Base-by-base conservation (phyloP, 2,888 invertebrate genomes). In the Lysandra bellargus region DNA sequence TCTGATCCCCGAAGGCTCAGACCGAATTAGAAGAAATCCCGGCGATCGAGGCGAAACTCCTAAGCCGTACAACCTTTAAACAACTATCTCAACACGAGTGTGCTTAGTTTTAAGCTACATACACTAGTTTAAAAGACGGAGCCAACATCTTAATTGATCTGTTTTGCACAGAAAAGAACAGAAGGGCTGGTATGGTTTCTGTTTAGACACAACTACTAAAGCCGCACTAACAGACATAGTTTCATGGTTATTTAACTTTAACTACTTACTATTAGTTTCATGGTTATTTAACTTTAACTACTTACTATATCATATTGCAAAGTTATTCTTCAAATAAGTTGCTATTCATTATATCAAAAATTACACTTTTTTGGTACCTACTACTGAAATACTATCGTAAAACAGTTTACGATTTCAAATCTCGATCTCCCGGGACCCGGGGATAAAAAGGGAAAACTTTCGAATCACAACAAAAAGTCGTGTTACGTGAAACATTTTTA, bases 401-500 rank as follows among this genome's bases (percentile, higher is more conserved):
- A 33, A 69, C 30, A 33, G 69, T 69, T 30, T 33, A 69, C 69
- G 33, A 4, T 30, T 53, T 14, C 5, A 14, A 33, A 53, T 14
- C 33, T 30, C 23, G 64, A 64, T 76, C 53, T 23, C 53, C 33
- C 17, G 76, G 30, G 17, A 57, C 53, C 33, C 17, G 76, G 30
- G 17, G 76, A 75, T 14, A 14, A 74, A 75, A 75, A 69, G 75
- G 49, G 49, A 75, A 49, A 44, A 57, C 33, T 76, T 76, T 76
- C 12, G 53, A 76, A 9, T 57, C 30, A 53, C 23, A 53, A 76
- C 76, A 76, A 33, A 23, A 17, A 75, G 4, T n/a, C 6, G 14
- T 14, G 76, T 76, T n/a, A 76, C 23, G 76, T 57, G 53, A 57
- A 76, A 76, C 76, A 76, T 76, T 75, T 76, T 57, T 57, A 53